phyloP scores from a whole-genome alignment of 2,888 invertebrate species.

The Nebria salina region DNA sequence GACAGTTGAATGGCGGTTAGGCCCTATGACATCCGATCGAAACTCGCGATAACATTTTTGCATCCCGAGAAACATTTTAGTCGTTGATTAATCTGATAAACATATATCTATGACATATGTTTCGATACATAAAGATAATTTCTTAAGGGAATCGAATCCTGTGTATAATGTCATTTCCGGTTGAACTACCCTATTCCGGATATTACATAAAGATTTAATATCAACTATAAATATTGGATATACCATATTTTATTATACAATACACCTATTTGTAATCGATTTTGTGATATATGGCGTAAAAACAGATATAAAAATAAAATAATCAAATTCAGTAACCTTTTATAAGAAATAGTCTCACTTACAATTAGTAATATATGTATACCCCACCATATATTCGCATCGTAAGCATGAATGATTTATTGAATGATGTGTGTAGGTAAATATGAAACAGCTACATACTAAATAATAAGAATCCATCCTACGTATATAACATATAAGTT shows the following conservation, averaged over 20 bases:
- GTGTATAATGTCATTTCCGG: constrained; percentile 24
- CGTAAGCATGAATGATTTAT: not conserved
- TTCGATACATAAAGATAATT: constrained; percentile 10
- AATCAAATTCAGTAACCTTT: too few species aligned
- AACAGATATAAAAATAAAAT: too few species aligned
- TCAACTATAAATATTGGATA: constrained; percentile 12
- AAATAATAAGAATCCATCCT: not conserved
- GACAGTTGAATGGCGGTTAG: constrained; percentile 30
- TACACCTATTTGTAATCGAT: not conserved
- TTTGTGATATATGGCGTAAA: not conserved
- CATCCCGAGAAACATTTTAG: not conserved
- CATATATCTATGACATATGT: not conserved
- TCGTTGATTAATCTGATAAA: not conserved
- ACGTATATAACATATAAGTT: not conserved
- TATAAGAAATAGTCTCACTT: not conserved
- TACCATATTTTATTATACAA: constrained; percentile 2
- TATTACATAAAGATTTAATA: constrained; percentile 32
- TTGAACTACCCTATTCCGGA: constrained; percentile 29
- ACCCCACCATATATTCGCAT: not conserved
- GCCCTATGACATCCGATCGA: not conserved
- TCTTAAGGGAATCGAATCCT: constrained; percentile 23
- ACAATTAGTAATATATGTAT: not conserved
- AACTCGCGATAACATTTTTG: not conserved
- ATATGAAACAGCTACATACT: not conserved
- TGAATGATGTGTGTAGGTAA: not conserved